A percentile compares a stretch with the other conserved stretches of the same genome.
These are phyloP conservation scores for Chloromyia formosa DNA, from an alignment of 2,888 invertebrate genomes.

Conservation along the genomic window DNA sequence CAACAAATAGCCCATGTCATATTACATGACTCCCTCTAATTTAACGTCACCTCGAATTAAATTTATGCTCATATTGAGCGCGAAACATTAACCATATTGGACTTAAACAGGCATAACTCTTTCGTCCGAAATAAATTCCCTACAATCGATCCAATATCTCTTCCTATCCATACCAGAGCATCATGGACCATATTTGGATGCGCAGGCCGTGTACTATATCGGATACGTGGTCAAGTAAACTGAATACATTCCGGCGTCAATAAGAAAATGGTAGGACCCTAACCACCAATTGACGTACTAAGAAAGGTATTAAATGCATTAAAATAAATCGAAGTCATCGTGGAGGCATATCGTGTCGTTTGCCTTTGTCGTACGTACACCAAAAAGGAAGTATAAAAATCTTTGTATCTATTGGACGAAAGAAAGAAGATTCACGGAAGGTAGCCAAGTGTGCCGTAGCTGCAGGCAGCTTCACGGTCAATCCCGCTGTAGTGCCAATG, in stretches of 20 bases:
- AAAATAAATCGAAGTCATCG: slow-evolving; percentile 18
- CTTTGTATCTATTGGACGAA: too few species aligned
- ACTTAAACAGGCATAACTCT: slow-evolving; percentile 6
- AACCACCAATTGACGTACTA: not conserved
- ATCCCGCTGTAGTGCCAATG: slow-evolving; percentile 14
- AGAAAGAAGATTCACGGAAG: not conserved
- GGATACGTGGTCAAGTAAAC: not conserved
- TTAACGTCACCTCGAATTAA: too few species aligned
- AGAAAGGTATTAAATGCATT: slow-evolving; percentile 23
- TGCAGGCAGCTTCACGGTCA: not conserved
- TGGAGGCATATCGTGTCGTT: not conserved
- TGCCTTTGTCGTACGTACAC: not conserved
- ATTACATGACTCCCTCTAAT: too few species aligned
- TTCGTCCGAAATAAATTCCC: not conserved
- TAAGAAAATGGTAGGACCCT: not conserved
- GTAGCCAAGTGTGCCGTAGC: not conserved
- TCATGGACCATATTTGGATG: not conserved
- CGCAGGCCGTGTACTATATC: not conserved
- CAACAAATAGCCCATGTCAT: too few species aligned
- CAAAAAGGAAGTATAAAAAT: not conserved
- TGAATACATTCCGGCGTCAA: not conserved
- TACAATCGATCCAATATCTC: not conserved
- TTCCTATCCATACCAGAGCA: not conserved
- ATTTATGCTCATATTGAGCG: not conserved
- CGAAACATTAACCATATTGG: slow-evolving; percentile 7